Evolutionary conservation across 2,113 vertebrate species (phyloP).

Genomic region (Spheniscus mendiculus): DNA sequence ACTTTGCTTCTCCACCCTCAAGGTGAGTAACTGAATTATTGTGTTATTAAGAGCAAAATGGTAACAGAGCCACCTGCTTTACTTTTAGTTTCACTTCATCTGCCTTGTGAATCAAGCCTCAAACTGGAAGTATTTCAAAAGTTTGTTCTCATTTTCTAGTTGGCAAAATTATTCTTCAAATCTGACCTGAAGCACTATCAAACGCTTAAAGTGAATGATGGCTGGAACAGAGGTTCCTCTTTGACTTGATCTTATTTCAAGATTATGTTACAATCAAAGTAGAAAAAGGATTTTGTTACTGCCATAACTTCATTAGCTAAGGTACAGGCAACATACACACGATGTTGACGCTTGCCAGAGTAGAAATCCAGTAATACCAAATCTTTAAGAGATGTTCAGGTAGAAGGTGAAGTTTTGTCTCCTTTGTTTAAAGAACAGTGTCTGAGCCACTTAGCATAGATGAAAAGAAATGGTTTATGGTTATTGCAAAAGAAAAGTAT

Average conservation of each 20-base stretch:
- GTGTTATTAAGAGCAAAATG: background rate
- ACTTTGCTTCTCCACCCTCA: background rate
- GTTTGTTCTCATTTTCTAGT: background rate
- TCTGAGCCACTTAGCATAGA: background rate
- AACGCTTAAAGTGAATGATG: background rate
- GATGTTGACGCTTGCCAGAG: background rate
- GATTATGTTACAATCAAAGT: background rate
- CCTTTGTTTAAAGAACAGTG: background rate
- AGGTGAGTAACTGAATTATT: background rate
- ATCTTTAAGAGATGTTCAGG: background rate
- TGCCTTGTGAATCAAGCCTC: background rate
- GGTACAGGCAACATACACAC: accelerated
- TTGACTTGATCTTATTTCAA: background rate
- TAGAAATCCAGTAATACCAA: background rate
- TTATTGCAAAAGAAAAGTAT: background rate
- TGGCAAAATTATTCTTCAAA: background rate
- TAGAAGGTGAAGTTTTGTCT: background rate
- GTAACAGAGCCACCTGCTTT: background rate
- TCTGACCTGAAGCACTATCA: background rate
- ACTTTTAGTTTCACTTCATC: background rate
- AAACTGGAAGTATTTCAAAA: background rate
- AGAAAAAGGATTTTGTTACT: background rate
- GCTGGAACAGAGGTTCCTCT: background rate
- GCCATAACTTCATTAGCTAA: background rate
- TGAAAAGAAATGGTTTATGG: background rate